These are phyloP conservation scores for Eupeodes luniger DNA, from an alignment of 2,888 invertebrate species.

Conservation along the genomic window DNA sequence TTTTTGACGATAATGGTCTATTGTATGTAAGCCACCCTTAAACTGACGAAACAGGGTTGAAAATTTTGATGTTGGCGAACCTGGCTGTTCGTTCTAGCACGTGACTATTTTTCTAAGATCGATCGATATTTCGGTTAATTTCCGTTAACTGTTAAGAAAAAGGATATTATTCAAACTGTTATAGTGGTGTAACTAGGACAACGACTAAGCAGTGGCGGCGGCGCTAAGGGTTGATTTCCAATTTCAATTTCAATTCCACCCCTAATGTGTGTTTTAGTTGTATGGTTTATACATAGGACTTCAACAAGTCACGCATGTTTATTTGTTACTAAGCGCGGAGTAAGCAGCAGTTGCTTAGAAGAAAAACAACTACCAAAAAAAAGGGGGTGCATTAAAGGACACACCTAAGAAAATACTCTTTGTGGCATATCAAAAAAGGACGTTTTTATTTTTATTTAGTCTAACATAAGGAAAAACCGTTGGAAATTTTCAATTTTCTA, in stretches of 20 bases:
- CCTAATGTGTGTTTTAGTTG: conserved; percentile 31
- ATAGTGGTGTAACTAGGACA: not conserved
- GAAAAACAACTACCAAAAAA: conserved; percentile 15
- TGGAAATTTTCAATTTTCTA: conserved; percentile 13
- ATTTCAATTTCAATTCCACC: not conserved
- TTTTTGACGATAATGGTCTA: conserved; percentile 57
- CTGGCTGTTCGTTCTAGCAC: conserved; percentile 55
- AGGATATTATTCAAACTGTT: conserved; percentile 20
- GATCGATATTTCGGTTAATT: conserved; percentile 75
- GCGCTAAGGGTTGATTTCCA: conserved; percentile 62
- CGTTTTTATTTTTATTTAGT: conserved; percentile 41
- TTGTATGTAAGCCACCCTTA: conserved; percentile 62
- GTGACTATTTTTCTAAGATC: conserved; percentile 67
- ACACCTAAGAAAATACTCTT: conserved; percentile 56
- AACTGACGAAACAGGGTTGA: conserved; percentile 53
- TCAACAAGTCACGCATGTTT: conserved; percentile 41
- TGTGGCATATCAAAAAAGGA: conserved; percentile 21
- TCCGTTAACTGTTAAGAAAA: conserved; percentile 62
- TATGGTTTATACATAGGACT: conserved; percentile 1
- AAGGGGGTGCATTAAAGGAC: conserved; percentile 36
- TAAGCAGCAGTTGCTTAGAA: conserved; percentile 59
- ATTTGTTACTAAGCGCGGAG: conserved; percentile 42
- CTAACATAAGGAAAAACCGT: conserved; percentile 74
- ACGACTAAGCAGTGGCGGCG: not conserved
- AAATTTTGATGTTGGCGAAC: not conserved